Evolutionary conservation across 2,888 invertebrate genomes (phyloP), one percentile per base, ranked within the genome.

Genomic region (Platycheirus albimanus): DNA sequence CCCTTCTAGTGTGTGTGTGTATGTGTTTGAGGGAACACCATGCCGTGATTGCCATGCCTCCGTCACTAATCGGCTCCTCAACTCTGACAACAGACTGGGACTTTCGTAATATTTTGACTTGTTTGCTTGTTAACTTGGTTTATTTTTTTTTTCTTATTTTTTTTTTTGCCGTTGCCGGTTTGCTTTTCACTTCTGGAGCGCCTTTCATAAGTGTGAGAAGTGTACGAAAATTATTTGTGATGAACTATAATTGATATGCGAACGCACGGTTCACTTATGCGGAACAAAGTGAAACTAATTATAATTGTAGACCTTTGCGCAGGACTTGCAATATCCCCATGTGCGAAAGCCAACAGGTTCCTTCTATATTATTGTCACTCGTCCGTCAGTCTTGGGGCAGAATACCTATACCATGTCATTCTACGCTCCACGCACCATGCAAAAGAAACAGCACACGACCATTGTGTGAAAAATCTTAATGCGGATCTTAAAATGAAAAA

Each of bases 281-380:
- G 79, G 70, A 79, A 79, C 72, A 67, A 67, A 79, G 58, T 78
- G 71, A 66, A 78, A 71, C 78, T 78, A 70, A 71, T 78, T 78
- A 5, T 41, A 79, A 33, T 19, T 33, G 61, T 45, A 43, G 45
- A 30, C 61, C 61, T 15, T 47, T 30, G 69, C 41, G 45, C 36
- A 47, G 74, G 74, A 38, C 74, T 56, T 43, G 47, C 47, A 3
- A 10, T 38, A 13, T 38, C 13, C 5, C 4, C 38, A 13, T 41
- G 38, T 8, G 38, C 49, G 11, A 51, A 11, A n/a, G 54, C 10
- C 49, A 43, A 61, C 75, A 41, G 52, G 76, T 47, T 63, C 38
- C 38, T 47, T 47, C 54, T 54, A 61, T 54, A 43, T 33, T 33
- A 51, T 75, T 75, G 51, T 75, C 75, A 67, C 19, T 33, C 19